phyloP scores from a whole-genome alignment of 30 jellyfish, hydroid and myxozoan species.

The Turritopsis rubra region DNA sequence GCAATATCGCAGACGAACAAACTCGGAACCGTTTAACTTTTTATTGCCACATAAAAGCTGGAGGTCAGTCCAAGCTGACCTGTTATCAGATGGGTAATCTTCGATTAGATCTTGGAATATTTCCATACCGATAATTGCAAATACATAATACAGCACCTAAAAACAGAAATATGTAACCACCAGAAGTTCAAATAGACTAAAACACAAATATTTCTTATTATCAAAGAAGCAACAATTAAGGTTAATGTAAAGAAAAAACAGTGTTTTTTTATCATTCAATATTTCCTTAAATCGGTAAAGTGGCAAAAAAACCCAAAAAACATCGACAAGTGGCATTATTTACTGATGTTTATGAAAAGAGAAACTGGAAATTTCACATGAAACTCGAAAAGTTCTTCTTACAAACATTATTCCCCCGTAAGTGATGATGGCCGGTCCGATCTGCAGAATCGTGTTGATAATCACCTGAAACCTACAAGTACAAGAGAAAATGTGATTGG shows the following conservation, averaged over 20 bases:
- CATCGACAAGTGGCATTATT: too few relatives aligned
- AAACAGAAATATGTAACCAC: neutral
- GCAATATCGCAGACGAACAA: slow-evolving; percentile 70
- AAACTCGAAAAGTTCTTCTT: slow-evolving; percentile 26
- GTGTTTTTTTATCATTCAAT: too few relatives aligned
- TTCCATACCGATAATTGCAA: slow-evolving; percentile 92
- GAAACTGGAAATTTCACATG: too few relatives aligned
- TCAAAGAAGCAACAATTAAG: too few relatives aligned
- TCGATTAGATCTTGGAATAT: slow-evolving; percentile 50
- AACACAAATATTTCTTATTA: neutral
- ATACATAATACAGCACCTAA: slow-evolving; percentile 72
- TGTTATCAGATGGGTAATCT: slow-evolving; percentile 24
- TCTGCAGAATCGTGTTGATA: slow-evolving; percentile 83
- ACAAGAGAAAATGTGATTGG: neutral
- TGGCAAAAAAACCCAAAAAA: too few relatives aligned
- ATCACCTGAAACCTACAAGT: slow-evolving; percentile 78
- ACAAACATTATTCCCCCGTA: slow-evolving; percentile 97
- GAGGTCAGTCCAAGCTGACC: slow-evolving; percentile 10
- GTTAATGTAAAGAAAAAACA: too few relatives aligned
- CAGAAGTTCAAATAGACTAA: neutral
- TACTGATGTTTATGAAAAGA: too few relatives aligned
- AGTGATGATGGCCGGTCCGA: slow-evolving; percentile 96
- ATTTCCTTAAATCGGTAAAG: too few relatives aligned
- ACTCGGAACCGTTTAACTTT: slow-evolving; percentile 52
- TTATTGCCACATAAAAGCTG: slow-evolving; percentile 62